Percentiles rank a stretch among this genome's conserved stretches.
phyloP scores from a whole-genome alignment of 2,888 invertebrate genomes.

The Hipparchia semele region DNA sequence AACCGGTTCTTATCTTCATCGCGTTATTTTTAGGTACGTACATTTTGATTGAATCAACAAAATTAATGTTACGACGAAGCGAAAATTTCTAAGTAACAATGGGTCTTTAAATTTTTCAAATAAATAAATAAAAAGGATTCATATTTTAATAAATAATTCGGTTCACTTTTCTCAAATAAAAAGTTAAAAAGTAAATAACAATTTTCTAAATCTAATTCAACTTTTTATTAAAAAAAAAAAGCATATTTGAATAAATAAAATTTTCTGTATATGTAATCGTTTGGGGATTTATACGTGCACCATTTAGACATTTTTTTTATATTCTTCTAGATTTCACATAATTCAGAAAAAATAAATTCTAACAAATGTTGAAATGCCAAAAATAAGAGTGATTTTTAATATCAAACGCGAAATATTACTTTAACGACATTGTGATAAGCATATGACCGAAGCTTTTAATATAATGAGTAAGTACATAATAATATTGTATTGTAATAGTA shows the following conservation, averaged over 20 bases:
- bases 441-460: slow-evolving; percentile 15
- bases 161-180: background rate
- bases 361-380: background rate
- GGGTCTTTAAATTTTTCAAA: background rate
- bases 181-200: background rate
- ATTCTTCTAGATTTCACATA: slow-evolving; percentile 18
- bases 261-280: no score
- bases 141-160: background rate
- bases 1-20: no score
- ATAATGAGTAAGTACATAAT: slow-evolving; percentile 34
- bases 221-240: background rate
- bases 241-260: background rate
- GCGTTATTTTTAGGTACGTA: no score
- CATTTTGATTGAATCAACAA: no score
- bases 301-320: background rate
- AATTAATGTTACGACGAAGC: background rate
- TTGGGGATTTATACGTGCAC: no score
- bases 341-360: background rate
- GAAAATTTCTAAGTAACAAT: background rate
- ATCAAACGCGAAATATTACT: background rate
- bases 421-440: background rate
- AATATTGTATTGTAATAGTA: slow-evolving; percentile 27
- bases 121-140: background rate
- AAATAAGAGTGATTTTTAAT: no score
- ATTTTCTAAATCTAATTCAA: background rate